These are phyloP conservation scores for Cavia aperea DNA, from an alignment of 2,113 vertebrate species.

Conservation along the genomic window DNA sequence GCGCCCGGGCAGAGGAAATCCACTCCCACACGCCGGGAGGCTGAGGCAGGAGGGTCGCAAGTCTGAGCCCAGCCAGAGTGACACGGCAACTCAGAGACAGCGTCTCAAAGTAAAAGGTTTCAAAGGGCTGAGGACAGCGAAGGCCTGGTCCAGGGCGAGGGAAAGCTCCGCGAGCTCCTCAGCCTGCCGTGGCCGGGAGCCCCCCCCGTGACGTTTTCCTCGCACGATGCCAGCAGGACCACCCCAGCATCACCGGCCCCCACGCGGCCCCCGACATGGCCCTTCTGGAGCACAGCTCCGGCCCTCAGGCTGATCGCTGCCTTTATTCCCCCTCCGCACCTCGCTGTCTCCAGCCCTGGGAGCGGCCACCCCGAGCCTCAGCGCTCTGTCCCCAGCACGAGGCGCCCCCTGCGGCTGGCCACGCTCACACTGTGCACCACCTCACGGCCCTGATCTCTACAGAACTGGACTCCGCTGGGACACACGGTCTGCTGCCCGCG, in stretches of 20 bases:
- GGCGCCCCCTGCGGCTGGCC: background rate
- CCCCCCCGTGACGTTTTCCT: too few species aligned
- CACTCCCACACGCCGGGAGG: background rate
- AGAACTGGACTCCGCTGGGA: background rate
- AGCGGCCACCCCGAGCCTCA: background rate
- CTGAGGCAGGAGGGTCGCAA: background rate
- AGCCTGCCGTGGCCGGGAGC: too few species aligned
- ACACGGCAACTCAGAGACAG: background rate
- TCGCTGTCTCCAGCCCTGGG: background rate
- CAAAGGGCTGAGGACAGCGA: background rate
- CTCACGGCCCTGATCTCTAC: too few species aligned
- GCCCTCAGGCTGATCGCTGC: rapidly evolving
- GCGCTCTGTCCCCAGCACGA: background rate
- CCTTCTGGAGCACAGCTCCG: background rate
- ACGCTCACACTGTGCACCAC: too few species aligned
- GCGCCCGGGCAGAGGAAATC: background rate
- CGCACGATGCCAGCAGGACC: background rate
- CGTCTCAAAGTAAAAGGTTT: background rate
- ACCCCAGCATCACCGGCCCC: background rate
- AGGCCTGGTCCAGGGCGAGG: too few species aligned
- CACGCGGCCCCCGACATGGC: background rate
- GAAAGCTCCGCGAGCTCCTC: too few species aligned
- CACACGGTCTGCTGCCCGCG: background rate
- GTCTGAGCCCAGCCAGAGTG: background rate
- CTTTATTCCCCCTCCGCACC: background rate